Base-by-base conservation (phyloP, 2,888 invertebrate genomes). In the Osmoderma eremita region DNA sequence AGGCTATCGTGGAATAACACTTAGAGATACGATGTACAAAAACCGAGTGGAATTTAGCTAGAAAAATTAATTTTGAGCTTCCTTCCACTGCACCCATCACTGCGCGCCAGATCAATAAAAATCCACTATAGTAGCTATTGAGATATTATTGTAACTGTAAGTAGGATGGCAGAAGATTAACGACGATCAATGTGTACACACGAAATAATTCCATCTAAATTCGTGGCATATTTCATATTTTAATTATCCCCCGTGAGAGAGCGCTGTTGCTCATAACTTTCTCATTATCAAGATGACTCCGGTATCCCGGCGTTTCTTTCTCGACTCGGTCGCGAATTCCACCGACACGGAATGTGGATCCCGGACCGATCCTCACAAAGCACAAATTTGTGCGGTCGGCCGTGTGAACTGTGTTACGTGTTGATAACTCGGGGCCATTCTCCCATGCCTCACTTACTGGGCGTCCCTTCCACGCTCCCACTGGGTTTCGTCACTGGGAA, bases 301-400 rank as follows among this genome's bases (percentile, higher is more conserved):
- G 48, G 39, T 61, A 17, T 17, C 38, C 17, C 17, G 15, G 38
- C 22, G 12, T 49, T 48, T 62, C 65, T 54, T 63, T 54, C 56
- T 54, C 64, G 58, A 66, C 49, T 68, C 66, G 51, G 67, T 70
- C 63, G 70, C 70, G 65, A 70, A 70, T 70, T 70, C 70, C 70
- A 53, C 42, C 56, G 24, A 41, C 15, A 17, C 30, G 69, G 71
- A 71, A 71, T 71, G 71, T 64, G 58, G 68, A 41, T 56, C 66
- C 65, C 64, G 65, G 54, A 69, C 62, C 65, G 54, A 69, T 67
- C 67, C 67, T 63, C 69, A 68, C 70, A 68, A 68, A 69, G 63
- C 62, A 63, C 64, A 70, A 69, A 70, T 70, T 70, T 70, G 70
- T 70, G 64, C 66, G 62, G 65, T 69, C 70, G 62, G 65, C 70